These are phyloP conservation scores for Drosophila emarginata DNA, from an alignment of 2,888 invertebrate species.

Conservation along the genomic window DNA sequence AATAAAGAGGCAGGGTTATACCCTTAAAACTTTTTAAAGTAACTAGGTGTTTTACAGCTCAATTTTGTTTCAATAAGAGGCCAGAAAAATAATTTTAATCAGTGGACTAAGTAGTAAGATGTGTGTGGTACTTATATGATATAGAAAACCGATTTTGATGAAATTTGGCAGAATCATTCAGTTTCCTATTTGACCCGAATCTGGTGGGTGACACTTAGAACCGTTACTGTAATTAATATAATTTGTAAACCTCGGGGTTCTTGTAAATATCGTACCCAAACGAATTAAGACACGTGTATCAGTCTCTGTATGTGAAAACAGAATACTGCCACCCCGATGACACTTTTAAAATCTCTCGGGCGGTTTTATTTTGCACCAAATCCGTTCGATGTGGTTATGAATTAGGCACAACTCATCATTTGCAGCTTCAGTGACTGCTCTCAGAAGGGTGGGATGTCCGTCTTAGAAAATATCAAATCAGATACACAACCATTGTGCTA, in stretches of 20 bases:
- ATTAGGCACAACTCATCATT: constrained; percentile 81
- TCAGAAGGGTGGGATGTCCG: constrained; percentile 42
- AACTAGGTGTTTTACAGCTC: no score
- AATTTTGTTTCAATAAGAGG: no score
- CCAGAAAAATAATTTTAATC: no score
- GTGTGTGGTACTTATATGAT: no score
- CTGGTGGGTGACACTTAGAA: constrained; percentile 74
- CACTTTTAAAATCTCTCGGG: constrained; percentile 33
- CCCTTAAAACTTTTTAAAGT: no score
- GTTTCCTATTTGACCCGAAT: no score
- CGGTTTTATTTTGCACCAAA: constrained; percentile 75
- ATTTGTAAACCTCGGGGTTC: constrained; percentile 61
- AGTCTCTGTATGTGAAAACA: constrained; percentile 61
- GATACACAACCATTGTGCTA: constrained; percentile 71
- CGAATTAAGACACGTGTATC: constrained; percentile 76
- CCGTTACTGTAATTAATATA: constrained; percentile 79
- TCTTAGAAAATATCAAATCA: constrained; percentile 53
- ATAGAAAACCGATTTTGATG: no score
- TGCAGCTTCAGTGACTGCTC: constrained; percentile 69
- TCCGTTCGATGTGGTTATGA: constrained; percentile 81
- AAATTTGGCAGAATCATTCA: no score
- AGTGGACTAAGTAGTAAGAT: no score
- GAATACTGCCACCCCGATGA: constrained; percentile 21
- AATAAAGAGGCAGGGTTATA: no score
- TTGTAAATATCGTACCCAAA: constrained; percentile 73